phyloP scores from a whole-genome alignment of 2,113 vertebrate species.

The Mustela lutreola region DNA sequence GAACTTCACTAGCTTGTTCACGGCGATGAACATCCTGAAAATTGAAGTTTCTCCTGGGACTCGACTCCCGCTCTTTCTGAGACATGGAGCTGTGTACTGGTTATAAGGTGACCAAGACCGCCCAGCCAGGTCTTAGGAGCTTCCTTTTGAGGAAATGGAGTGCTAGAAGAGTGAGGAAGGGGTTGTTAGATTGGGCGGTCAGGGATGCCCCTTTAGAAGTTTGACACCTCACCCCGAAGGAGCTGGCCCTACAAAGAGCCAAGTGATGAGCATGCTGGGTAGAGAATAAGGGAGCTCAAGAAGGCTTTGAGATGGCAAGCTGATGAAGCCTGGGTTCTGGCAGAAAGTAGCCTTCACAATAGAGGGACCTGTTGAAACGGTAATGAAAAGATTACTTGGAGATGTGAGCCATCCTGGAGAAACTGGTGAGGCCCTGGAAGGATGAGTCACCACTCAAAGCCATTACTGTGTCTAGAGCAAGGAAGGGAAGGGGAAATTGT shows the following conservation, averaged over 20 bases:
- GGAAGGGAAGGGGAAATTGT: background rate
- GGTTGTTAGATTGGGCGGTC: background rate
- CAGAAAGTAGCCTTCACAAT: background rate
- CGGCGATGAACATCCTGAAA: background rate
- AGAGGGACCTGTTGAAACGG: background rate
- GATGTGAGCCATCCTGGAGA: background rate
- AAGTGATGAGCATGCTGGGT: background rate
- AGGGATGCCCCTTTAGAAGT: background rate
- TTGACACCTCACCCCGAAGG: background rate
- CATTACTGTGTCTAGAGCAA: no score
- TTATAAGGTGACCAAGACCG: background rate
- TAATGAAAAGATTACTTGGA: background rate
- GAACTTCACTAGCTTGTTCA: background rate
- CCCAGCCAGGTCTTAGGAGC: background rate
- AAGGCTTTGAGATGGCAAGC: background rate
- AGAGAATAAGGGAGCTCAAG: background rate
- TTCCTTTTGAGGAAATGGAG: background rate
- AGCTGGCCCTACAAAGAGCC: background rate
- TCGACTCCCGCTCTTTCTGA: background rate
- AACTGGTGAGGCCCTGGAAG: background rate
- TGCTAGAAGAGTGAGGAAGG: background rate
- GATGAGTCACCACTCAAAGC: background rate
- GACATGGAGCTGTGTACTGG: background rate
- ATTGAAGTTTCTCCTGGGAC: background rate
- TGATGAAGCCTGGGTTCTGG: background rate